phyloP scores from a whole-genome alignment of 2,113 vertebrate genomes.

The Anarhynchus alexandrinus region DNA sequence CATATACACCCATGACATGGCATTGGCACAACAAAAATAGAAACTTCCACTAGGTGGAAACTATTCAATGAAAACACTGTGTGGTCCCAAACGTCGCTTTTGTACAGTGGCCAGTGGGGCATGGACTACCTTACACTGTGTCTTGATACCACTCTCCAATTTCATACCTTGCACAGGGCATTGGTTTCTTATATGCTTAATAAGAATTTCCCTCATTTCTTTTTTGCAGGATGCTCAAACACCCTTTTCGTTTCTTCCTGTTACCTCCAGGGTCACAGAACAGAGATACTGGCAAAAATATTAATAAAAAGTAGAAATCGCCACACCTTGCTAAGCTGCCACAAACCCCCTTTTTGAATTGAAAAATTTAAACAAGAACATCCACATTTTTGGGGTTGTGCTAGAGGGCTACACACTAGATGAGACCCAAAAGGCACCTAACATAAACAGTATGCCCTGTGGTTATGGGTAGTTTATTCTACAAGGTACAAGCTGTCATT shows the following conservation, averaged over 20 bases:
- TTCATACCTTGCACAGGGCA: not conserved
- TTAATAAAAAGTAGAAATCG: not conserved
- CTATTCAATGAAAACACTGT: not conserved
- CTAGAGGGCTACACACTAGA: not conserved
- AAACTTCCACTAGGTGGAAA: not conserved
- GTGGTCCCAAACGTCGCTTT: not conserved
- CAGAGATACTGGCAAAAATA: not conserved
- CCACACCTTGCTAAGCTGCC: not conserved
- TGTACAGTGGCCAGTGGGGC: no score
- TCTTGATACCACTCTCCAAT: not conserved
- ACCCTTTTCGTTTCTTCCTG: not conserved
- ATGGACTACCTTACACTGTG: not conserved
- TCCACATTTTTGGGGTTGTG: not conserved
- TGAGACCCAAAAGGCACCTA: not conserved
- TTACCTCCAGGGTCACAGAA: not conserved
- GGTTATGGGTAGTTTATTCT: not conserved
- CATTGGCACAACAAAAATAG: not conserved
- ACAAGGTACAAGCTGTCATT: not conserved
- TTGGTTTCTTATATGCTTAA: not conserved
- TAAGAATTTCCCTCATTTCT: not conserved
- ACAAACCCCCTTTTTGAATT: not conserved
- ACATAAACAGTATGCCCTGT: not conserved
- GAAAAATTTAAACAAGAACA: not conserved
- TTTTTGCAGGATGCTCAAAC: not conserved
- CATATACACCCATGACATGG: no score